phyloP scores from a whole-genome alignment of 2,113 vertebrate species.

The Cygnus atratus region DNA sequence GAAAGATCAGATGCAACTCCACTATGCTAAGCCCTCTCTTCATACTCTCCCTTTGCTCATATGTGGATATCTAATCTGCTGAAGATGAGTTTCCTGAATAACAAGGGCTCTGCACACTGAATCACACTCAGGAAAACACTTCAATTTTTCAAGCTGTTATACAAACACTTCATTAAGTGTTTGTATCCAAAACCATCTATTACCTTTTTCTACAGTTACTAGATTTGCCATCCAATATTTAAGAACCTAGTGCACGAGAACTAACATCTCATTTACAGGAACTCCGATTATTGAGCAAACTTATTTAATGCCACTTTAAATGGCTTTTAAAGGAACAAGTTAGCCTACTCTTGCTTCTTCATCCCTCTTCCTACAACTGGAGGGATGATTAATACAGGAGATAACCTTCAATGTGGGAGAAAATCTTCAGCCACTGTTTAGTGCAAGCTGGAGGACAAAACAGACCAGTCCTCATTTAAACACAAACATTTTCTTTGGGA shows the following conservation, averaged over 20 bases:
- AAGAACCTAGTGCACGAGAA: not conserved
- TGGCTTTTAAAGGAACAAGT: not conserved
- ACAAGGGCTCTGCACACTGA: not conserved
- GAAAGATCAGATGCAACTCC: not conserved
- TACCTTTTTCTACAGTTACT: not conserved
- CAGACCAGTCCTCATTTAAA: not conserved
- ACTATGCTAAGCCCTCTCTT: not conserved
- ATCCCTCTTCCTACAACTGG: not conserved
- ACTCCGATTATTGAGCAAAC: not conserved
- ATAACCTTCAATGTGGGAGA: not conserved
- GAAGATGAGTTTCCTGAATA: not conserved
- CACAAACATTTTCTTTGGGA: not conserved
- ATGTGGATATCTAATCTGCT: not conserved
- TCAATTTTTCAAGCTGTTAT: not conserved
- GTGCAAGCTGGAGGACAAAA: rapidly evolving
- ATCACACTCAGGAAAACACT: not conserved
- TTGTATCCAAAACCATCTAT: not conserved
- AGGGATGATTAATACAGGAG: not conserved
- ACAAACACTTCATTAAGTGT: not conserved
- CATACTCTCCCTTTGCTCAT: not conserved
- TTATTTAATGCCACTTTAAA: not conserved
- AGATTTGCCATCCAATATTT: not conserved
- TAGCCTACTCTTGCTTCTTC: not conserved
- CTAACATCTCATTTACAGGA: not conserved
- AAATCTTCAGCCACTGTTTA: not conserved